phyloP scores from a whole-genome alignment of 30 jellyfish, hydroid and myxozoan species.

The Chrysaora quinquecirrha region DNA sequence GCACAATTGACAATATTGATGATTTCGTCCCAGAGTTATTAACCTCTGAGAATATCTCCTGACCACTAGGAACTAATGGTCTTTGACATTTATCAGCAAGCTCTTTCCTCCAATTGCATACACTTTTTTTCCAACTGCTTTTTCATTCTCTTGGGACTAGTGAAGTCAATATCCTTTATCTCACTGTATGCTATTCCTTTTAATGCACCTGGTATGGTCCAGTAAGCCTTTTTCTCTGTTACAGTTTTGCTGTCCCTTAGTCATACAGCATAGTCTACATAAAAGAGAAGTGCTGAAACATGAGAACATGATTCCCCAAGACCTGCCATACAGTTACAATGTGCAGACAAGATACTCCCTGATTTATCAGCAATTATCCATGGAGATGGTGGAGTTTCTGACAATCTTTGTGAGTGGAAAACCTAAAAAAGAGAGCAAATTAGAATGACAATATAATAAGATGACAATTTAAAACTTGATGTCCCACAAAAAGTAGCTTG shows the following conservation, averaged over 20 bases:
- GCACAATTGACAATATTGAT: not conserved
- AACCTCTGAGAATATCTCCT: not conserved
- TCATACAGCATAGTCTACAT: not conserved
- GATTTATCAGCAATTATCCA: not conserved
- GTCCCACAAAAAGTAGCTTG: too few relatives aligned
- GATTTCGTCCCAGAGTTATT: not conserved
- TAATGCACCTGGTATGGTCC: not conserved
- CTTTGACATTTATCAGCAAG: too few relatives aligned
- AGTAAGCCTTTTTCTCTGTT: not conserved
- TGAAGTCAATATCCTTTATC: not conserved
- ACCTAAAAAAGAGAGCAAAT: too few relatives aligned
- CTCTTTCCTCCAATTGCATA: not conserved
- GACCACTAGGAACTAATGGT: too few relatives aligned
- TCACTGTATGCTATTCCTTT: not conserved
- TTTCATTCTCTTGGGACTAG: not conserved
- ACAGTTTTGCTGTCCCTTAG: not conserved
- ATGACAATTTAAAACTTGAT: too few relatives aligned
- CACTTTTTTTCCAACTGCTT: not conserved
- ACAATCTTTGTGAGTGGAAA: constrained; percentile 2
- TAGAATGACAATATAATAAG: too few relatives aligned
- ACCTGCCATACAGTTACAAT: constrained; percentile 26
- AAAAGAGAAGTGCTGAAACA: not conserved
- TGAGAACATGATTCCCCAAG: constrained; percentile 11
- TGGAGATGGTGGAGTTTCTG: not conserved
- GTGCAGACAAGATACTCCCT: not conserved